phyloP scores from a whole-genome alignment of 2,113 vertebrate genomes.

The Malurus melanocephalus region DNA sequence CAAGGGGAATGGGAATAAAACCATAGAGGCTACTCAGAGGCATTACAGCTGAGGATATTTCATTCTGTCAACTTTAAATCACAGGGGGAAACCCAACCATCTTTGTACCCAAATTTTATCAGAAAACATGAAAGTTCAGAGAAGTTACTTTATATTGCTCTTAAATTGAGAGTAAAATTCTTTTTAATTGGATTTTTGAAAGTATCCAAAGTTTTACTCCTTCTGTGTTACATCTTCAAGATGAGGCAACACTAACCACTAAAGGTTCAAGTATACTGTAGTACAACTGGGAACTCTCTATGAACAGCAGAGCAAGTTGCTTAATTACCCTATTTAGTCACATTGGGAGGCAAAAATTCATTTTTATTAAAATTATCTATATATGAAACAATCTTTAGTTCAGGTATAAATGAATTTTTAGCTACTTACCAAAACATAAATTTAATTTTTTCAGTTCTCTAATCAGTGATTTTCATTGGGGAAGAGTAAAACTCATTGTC shows the following conservation, averaged over 20 bases:
- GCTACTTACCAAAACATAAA: not conserved
- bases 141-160: not conserved
- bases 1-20: not conserved
- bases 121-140: not conserved
- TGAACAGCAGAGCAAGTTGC: not conserved
- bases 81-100: rapidly evolving
- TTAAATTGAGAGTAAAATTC: not conserved
- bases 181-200: not conserved
- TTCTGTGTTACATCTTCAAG: not conserved
- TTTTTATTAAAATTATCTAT: not conserved
- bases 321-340: not conserved
- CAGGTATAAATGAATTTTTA: not conserved
- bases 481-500: not conserved
- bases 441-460: not conserved
- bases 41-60: not conserved
- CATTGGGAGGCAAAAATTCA: not conserved
- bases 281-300: not conserved
- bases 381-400: not conserved
- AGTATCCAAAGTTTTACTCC: not conserved
- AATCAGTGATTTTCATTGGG: not conserved
- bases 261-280: not conserved
- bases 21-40: not conserved
- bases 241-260: not conserved
- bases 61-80: not conserved
- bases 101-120: not conserved